phyloP scores from a whole-genome alignment of 2,797 vertebrate species.

The Leucoraja ocellata region DNA sequence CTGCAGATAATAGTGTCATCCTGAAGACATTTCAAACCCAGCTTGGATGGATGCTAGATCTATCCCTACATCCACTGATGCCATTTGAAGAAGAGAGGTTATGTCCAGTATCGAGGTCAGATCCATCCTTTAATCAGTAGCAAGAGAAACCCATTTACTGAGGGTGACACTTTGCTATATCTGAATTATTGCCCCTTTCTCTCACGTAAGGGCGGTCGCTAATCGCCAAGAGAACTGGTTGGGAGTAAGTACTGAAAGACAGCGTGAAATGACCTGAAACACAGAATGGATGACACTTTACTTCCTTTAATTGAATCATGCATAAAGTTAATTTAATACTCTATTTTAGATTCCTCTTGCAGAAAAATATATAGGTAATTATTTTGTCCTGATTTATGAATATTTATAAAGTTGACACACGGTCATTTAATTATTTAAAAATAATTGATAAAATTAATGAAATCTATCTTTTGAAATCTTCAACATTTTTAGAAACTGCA shows the following conservation, averaged over 20 bases:
- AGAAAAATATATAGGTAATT: background rate
- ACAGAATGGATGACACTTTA: background rate
- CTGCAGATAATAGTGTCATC: background rate
- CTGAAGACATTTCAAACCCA: background rate
- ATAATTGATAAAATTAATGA: background rate
- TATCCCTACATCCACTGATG: background rate
- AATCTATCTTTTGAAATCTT: background rate
- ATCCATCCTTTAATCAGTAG: background rate
- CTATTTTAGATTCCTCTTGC: background rate
- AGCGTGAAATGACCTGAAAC: too few species aligned
- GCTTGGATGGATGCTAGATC: background rate
- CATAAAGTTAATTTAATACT: background rate
- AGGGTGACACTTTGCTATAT: background rate
- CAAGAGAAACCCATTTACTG: background rate
- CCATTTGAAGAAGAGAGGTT: background rate
- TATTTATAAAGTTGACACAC: background rate
- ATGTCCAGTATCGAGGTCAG: background rate
- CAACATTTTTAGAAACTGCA: background rate
- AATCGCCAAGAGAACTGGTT: background rate
- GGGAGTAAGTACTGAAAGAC: background rate
- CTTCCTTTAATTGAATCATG: background rate
- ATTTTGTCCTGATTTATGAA: constrained; percentile 8
- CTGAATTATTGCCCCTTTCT: background rate
- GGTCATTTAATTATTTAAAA: background rate
- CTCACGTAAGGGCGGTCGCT: background rate